Percentiles rank a stretch among this genome's conserved stretches.
These are phyloP conservation scores for Xiphophorus birchmanni DNA, from an alignment of 2,797 vertebrate genomes.

Conservation along the genomic window DNA sequence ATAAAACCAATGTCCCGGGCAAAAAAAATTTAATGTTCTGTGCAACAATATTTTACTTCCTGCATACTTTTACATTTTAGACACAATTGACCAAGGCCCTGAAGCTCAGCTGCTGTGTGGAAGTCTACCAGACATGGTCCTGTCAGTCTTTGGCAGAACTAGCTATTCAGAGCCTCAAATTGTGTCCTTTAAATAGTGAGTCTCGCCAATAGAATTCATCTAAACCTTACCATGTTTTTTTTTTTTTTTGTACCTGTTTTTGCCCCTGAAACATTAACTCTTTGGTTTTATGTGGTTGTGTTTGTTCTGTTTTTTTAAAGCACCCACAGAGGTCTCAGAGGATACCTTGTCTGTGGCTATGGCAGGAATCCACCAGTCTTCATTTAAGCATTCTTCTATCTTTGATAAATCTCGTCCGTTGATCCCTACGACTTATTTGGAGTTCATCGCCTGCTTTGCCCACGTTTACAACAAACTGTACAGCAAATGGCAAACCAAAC, in stretches of 20 bases:
- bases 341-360: conserved; percentile 72
- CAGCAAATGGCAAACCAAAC: conserved; percentile 42
- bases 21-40: neutral
- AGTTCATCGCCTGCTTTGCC: conserved; percentile 78
- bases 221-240: neutral
- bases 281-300: conserved; percentile 7
- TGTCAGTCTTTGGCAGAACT: conserved; percentile 68
- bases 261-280: neutral
- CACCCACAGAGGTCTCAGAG: conserved; percentile 33
- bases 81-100: conserved; percentile 70
- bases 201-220: conserved; percentile 27
- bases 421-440: conserved; percentile 79
- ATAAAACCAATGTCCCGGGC: neutral
- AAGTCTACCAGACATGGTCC: conserved; percentile 83
- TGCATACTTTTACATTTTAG: conserved; percentile 26
- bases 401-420: conserved; percentile 73
- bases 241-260: neutral
- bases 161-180: conserved; percentile 70
- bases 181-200: conserved; percentile 42
- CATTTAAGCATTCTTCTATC: conserved; percentile 71
- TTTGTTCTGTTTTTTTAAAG: conserved; percentile 36
- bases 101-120: conserved; percentile 77
- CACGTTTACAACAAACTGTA: conserved; percentile 61
- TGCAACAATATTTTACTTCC: neutral
- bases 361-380: conserved; percentile 83